phyloP scores from a whole-genome alignment of 1,140 invertebrate genomes.

The Dysdera silvatica region DNA sequence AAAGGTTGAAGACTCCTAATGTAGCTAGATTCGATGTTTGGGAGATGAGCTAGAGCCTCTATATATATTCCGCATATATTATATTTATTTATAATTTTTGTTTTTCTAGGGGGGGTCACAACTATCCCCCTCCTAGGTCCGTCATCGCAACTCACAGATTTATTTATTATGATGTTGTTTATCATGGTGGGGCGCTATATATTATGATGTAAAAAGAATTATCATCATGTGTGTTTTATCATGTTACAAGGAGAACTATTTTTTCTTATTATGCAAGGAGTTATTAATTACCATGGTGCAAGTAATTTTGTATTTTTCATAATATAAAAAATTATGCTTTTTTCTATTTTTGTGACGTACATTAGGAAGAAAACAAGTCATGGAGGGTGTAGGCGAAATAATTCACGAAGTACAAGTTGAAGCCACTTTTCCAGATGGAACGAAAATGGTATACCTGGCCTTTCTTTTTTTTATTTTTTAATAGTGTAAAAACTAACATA shows the following conservation, averaged over 20 bases:
- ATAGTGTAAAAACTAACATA: too few relatives aligned
- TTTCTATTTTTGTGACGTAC: neutral
- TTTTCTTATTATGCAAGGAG: neutral
- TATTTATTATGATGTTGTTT: too few relatives aligned
- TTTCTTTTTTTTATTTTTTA: too few relatives aligned
- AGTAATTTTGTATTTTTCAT: neutral
- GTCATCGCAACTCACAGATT: too few relatives aligned
- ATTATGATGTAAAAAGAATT: neutral
- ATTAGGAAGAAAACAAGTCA: conserved; percentile 40
- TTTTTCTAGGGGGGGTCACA: too few relatives aligned
- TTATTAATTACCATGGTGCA: neutral
- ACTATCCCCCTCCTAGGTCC: too few relatives aligned
- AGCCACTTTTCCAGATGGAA: conserved; percentile 45
- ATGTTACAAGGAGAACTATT: neutral
- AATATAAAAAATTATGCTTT: neutral
- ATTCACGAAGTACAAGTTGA: conserved; percentile 42
- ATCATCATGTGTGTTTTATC: neutral
- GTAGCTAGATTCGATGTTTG: too few relatives aligned
- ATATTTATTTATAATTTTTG: too few relatives aligned
- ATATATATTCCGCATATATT: too few relatives aligned
- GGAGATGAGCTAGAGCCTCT: too few relatives aligned
- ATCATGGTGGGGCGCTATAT: too few relatives aligned
- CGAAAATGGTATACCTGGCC: conserved; percentile 42
- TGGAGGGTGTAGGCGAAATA: conserved; percentile 41
- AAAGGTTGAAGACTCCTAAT: too few relatives aligned